These are phyloP conservation scores for Acanthopagrus latus DNA, from an alignment of 2,797 vertebrate genomes.

Conservation along the genomic window DNA sequence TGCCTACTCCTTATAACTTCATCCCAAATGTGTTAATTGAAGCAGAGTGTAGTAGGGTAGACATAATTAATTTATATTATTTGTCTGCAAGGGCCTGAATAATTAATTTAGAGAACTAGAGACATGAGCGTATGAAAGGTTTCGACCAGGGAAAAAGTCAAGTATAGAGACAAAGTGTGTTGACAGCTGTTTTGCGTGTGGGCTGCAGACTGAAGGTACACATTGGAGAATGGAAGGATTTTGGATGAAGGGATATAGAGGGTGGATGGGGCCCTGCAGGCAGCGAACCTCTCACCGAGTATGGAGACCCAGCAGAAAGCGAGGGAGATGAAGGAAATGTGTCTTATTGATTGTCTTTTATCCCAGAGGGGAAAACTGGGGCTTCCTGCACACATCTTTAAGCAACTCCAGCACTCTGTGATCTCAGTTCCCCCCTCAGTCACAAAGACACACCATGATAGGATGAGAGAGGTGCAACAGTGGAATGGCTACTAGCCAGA, in stretches of 20 bases:
- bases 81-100: slow-evolving; percentile 68
- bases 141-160: slow-evolving; percentile 31
- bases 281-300: slow-evolving; percentile 55
- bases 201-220: slow-evolving; percentile 57
- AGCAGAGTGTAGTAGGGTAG: slow-evolving; percentile 57
- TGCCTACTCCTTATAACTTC: slow-evolving; percentile 59
- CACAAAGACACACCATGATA: slow-evolving; percentile 50
- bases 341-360: slow-evolving; percentile 66
- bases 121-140: slow-evolving; percentile 58
- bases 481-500: slow-evolving; percentile 55
- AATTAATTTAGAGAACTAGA: slow-evolving; percentile 76
- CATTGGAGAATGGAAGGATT: slow-evolving; percentile 54
- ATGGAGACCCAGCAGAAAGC: slow-evolving; percentile 20
- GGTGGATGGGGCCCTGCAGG: slow-evolving; percentile 53
- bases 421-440: slow-evolving; percentile 35
- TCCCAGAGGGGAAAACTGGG: slow-evolving; percentile 51
- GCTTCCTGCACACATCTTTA: slow-evolving; percentile 48
- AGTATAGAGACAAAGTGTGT: slow-evolving; percentile 64
- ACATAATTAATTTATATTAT: slow-evolving; percentile 78
- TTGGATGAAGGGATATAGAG: slow-evolving; percentile 50
- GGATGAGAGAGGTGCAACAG: slow-evolving; percentile 34
- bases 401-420: no score
- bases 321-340: slow-evolving; percentile 54
- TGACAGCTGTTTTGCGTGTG: slow-evolving; percentile 49
- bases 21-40: slow-evolving; percentile 68